Evolutionary conservation across 2,888 invertebrate species (phyloP).

Genomic region (Erebia aethiops): DNA sequence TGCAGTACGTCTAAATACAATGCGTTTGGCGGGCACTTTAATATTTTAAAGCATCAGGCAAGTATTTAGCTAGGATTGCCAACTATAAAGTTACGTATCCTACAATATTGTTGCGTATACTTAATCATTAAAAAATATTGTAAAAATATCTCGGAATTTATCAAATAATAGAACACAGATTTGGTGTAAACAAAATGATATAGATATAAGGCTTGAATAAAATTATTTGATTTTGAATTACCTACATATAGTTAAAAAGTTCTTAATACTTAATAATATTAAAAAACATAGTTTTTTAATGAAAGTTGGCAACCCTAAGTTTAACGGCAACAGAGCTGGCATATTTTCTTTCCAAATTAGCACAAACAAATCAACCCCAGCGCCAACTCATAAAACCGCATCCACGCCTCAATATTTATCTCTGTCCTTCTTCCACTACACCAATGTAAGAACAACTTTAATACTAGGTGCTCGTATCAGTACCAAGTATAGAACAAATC

Average conservation of each 20-base stretch:
- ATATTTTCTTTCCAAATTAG: slow-evolving; percentile 21
- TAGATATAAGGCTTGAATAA: too few species aligned
- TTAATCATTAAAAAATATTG: too few species aligned
- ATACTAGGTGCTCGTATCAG: slow-evolving; percentile 38
- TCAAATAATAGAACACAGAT: too few species aligned
- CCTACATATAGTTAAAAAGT: not conserved
- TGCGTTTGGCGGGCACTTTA: too few species aligned
- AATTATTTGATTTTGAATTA: not conserved
- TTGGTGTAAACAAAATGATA: too few species aligned
- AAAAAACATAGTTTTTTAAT: too few species aligned
- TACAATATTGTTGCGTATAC: too few species aligned
- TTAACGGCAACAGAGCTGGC: slow-evolving; percentile 9
- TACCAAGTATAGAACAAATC: slow-evolving; percentile 22
- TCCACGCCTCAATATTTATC: slow-evolving; percentile 22
- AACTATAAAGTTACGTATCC: not conserved
- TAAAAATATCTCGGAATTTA: too few species aligned
- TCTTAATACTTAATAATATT: not conserved
- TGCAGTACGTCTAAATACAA: too few species aligned
- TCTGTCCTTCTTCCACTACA: slow-evolving; percentile 23
- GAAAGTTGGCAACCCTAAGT: slow-evolving; percentile 5
- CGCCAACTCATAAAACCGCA: slow-evolving; percentile 34
- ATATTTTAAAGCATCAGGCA: not conserved
- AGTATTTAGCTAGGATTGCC: not conserved
- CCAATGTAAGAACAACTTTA: slow-evolving; percentile 43
- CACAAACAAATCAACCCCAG: slow-evolving; percentile 34